A percentile compares a stretch with the other conserved stretches of the same genome.
These are phyloP conservation scores for Drosophila setifemur DNA, from an alignment of 1,140 invertebrate genomes.

Conservation along the genomic window DNA sequence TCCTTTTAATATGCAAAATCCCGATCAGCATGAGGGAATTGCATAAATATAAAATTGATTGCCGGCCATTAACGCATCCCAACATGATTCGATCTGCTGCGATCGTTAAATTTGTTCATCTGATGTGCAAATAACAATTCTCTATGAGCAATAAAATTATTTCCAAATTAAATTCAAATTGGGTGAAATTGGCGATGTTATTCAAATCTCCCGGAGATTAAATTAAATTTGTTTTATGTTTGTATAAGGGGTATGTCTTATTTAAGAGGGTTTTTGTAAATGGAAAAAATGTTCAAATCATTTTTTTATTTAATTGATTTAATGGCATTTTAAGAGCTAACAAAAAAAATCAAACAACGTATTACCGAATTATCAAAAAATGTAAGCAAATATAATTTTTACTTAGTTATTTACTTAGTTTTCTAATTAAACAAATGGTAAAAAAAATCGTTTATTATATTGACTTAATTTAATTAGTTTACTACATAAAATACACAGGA, in stretches of 20 bases:
- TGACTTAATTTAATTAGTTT: too few species aligned
- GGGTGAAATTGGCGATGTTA: not conserved
- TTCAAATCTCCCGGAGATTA: not conserved
- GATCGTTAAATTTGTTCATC: constrained; percentile 54
- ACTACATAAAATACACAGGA: too few species aligned
- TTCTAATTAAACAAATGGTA: too few species aligned
- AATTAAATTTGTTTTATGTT: constrained; percentile 14
- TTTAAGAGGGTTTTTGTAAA: too few species aligned
- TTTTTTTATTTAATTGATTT: not conserved
- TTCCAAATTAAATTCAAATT: constrained; percentile 33
- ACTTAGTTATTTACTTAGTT: too few species aligned
- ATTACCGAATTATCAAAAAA: too few species aligned
- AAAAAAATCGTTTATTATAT: too few species aligned
- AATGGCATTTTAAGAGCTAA: not conserved
- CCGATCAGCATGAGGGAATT: not conserved
- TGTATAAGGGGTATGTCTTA: not conserved
- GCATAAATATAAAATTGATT: constrained; percentile 72
- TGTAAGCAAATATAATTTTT: too few species aligned
- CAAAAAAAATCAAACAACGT: too few species aligned
- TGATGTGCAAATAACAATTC: constrained; percentile 50
- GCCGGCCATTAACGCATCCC: constrained; percentile 58
- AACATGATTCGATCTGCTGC: constrained; percentile 1
- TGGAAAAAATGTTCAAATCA: too few species aligned
- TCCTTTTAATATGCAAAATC: constrained; percentile 34
- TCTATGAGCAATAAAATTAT: constrained; percentile 35